Conservation (phyloP, 2,113 vertebrate species). For the Seriola aureovittata region DNA sequence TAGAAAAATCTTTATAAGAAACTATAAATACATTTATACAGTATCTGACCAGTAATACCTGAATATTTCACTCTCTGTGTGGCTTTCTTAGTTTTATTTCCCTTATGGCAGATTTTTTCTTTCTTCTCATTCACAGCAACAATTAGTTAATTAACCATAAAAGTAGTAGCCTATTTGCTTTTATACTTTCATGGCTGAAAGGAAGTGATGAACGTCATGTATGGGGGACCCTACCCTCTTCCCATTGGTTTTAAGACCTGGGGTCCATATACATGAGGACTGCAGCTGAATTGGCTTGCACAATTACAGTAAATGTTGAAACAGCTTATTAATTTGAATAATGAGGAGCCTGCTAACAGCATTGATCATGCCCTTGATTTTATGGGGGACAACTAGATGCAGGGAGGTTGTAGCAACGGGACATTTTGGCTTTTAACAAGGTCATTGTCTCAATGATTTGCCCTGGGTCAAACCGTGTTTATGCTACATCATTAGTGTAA, state of each 20-base stretch:
- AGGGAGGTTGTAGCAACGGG: neutral
- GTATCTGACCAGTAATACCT: neutral
- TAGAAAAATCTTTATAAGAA: neutral
- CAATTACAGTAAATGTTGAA: neutral
- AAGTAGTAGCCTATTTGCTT: neutral
- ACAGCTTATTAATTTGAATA: neutral
- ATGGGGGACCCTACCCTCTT: neutral
- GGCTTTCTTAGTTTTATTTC: neutral
- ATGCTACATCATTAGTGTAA: neutral
- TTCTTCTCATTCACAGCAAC: neutral
- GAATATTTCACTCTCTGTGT: neutral
- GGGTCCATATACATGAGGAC: neutral
- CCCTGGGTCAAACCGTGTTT: neutral
- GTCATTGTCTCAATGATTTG: neutral
- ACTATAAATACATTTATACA: neutral
- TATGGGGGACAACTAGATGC: neutral
- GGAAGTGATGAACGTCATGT: neutral
- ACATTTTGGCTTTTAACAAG: neutral
- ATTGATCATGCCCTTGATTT: neutral
- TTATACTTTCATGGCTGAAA: neutral
- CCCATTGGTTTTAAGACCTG: neutral
- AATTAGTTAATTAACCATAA: neutral
- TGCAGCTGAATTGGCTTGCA: neutral
- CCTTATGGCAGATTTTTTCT: neutral
- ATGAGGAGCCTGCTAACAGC: neutral